These are phyloP conservation scores for Euleptes europaea DNA, from an alignment of 2,113 vertebrate genomes.

Conservation along the genomic window DNA sequence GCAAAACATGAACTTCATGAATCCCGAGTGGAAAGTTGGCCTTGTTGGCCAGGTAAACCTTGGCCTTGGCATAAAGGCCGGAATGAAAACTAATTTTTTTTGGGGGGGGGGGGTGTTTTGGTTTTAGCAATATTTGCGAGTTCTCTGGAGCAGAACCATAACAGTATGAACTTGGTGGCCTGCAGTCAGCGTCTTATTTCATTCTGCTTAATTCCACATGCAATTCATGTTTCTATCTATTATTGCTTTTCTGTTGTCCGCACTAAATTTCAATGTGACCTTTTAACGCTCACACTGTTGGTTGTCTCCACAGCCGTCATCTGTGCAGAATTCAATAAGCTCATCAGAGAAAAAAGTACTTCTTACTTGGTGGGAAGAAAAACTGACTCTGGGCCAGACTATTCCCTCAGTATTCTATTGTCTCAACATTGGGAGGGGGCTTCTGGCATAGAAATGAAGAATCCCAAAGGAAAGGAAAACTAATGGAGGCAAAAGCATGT, in stretches of 20 bases:
- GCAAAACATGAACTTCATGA: background rate
- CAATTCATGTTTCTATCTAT: conserved; percentile 19
- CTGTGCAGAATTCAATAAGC: conserved; percentile 9
- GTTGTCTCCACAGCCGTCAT: conserved; percentile 2
- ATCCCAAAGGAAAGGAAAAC: conserved; percentile 8
- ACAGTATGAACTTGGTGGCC: background rate
- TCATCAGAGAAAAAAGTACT: background rate
- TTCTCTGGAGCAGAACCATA: background rate
- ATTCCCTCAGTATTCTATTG: conserved; percentile 28
- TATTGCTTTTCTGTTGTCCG: conserved; percentile 23
- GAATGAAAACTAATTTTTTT: background rate
- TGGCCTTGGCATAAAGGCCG: background rate
- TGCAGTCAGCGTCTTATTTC: background rate
- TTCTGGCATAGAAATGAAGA: conserved; percentile 44
- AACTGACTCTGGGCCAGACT: conserved; percentile 29
- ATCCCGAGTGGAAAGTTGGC: background rate
- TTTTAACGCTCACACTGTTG: conserved; percentile 17
- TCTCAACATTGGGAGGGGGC: conserved; percentile 26
- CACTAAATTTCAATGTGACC: conserved; percentile 30
- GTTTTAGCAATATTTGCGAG: background rate
- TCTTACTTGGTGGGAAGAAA: conserved; percentile 2
- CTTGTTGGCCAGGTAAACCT: background rate
- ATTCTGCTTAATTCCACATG: conserved; percentile 18
- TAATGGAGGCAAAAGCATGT: conserved; percentile 17
- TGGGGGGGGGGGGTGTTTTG: background rate